These are phyloP conservation scores for Xestobium rufovillosum DNA, from an alignment of 2,888 invertebrate genomes.

Conservation along the genomic window DNA sequence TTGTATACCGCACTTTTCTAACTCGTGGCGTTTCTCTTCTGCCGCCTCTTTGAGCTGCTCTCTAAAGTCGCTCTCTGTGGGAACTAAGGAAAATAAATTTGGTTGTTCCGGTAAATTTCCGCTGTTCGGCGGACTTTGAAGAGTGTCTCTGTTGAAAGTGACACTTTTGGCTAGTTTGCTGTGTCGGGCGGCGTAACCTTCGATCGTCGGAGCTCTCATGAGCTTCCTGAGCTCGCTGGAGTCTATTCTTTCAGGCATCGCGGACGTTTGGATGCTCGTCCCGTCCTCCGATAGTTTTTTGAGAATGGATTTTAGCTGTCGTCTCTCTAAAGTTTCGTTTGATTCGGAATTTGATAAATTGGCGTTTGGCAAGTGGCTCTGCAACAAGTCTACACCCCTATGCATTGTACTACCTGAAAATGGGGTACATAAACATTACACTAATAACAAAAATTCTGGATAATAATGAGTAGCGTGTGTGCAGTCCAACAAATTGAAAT, in stretches of 20 bases:
- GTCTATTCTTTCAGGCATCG: constrained; percentile 35
- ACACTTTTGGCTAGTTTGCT: constrained; percentile 84
- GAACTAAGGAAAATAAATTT: constrained; percentile 33
- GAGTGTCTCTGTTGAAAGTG: constrained; percentile 77
- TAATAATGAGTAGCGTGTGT: too few relatives aligned
- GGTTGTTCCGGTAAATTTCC: constrained; percentile 24
- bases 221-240: constrained; percentile 59
- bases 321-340: constrained; percentile 75
- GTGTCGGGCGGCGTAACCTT: constrained; percentile 83
- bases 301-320: constrained; percentile 76
- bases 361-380: constrained; percentile 21
- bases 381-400: too few relatives aligned
- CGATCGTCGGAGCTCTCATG: constrained; percentile 75
- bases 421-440: too few relatives aligned
- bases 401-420: too few relatives aligned
- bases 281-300: constrained; percentile 70
- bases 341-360: constrained; percentile 62
- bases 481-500: too few relatives aligned
- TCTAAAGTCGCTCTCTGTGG: constrained; percentile 32
- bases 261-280: not conserved
- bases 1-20: constrained; percentile 51
- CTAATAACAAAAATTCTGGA: too few relatives aligned
- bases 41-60: constrained; percentile 44
- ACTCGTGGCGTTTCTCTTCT: constrained; percentile 49
- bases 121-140: constrained; percentile 67